Evolutionary conservation across 1,140 invertebrate genomes (phyloP).

Genomic region (Heliconius congener): DNA sequence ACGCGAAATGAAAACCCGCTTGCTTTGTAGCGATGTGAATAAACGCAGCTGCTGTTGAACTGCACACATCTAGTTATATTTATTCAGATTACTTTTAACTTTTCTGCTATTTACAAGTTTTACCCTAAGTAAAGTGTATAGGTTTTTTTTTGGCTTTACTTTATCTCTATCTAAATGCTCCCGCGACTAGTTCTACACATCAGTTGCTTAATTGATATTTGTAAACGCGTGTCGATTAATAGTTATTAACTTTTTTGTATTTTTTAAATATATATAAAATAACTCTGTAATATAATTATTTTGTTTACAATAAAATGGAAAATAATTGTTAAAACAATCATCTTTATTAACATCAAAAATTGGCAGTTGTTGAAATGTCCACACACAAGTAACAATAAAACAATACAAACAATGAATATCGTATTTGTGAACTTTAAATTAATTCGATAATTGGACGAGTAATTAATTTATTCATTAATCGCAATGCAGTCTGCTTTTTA

Average conservation of each 20-base stretch:
- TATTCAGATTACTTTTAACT: not conserved
- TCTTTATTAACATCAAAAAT: not conserved
- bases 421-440: constrained; percentile 8
- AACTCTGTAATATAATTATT: too few relatives aligned
- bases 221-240: too few relatives aligned
- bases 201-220: too few relatives aligned
- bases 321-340: not conserved
- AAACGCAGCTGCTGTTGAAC: constrained; percentile 14
- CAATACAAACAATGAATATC: not conserved
- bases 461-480: constrained; percentile 8
- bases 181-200: too few relatives aligned
- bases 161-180: too few relatives aligned
- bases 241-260: too few relatives aligned
- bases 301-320: too few relatives aligned
- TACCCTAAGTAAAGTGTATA: not conserved
- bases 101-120: not conserved
- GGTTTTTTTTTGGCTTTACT: not conserved
- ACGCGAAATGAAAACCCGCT: constrained; percentile 25
- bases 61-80: not conserved
- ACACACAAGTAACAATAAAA: not conserved
- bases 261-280: too few relatives aligned
- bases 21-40: constrained; percentile 23
- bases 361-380: not conserved
- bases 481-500: not conserved
- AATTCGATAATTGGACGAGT: constrained; percentile 4